Evolutionary conservation across 2,113 vertebrate genomes (phyloP).

Genomic region (Tapirus terrestris): DNA sequence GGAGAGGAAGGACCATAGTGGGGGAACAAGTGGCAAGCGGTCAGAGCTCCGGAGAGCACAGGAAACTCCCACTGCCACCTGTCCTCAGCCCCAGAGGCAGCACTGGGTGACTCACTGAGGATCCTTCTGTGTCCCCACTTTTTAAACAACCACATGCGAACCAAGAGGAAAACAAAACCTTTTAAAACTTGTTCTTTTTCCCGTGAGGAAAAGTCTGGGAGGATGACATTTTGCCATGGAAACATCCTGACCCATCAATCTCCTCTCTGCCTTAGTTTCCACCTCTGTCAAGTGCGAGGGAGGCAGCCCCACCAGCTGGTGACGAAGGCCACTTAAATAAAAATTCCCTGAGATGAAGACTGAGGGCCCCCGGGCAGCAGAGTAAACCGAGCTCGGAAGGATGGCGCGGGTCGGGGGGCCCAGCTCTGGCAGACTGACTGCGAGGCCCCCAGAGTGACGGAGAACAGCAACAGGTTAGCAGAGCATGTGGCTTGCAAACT

Average conservation of each 20-base stretch:
- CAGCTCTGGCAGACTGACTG: no score
- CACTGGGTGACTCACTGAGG: background rate
- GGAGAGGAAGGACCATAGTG: background rate
- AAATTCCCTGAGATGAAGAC: no score
- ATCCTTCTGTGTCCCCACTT: background rate
- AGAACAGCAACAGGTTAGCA: rapidly evolving
- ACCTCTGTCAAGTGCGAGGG: background rate
- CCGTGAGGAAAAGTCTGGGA: background rate
- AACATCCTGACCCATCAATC: rapidly evolving
- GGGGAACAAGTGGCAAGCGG: rapidly evolving
- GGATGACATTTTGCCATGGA: rapidly evolving
- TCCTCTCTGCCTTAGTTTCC: background rate
- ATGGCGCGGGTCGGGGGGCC: rapidly evolving
- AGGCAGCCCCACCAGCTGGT: background rate
- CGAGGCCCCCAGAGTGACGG: rapidly evolving
- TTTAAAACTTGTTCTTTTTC: background rate
- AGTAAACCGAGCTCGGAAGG: background rate
- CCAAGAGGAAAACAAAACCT: background rate
- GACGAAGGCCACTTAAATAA: rapidly evolving
- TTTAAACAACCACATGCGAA: background rate
- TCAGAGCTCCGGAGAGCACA: background rate
- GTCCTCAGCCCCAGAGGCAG: background rate
- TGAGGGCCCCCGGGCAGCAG: rapidly evolving
- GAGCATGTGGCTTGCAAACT: rapidly evolving
- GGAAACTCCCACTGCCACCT: background rate